Evolutionary conservation across 2,888 invertebrate genomes (phyloP).

Genomic region (Philhelius pedissequus): DNA sequence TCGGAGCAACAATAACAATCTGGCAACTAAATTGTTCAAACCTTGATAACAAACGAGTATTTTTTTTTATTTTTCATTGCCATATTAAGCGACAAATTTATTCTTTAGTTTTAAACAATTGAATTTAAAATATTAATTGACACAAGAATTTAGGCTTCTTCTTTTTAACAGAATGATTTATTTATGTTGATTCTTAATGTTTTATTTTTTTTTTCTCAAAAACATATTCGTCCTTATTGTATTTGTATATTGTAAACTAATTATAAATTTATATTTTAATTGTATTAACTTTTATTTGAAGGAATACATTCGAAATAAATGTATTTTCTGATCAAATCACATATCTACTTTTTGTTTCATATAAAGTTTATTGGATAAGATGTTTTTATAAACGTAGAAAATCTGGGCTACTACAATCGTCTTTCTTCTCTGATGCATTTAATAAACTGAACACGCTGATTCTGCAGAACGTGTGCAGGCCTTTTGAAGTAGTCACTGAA

Average conservation of each 20-base stretch:
- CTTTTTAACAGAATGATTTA: not conserved
- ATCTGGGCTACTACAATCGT: too few relatives aligned
- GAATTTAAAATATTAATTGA: not conserved
- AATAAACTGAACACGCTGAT: too few relatives aligned
- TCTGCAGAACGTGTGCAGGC: too few relatives aligned
- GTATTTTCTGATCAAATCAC: not conserved
- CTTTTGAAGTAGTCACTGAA: too few relatives aligned
- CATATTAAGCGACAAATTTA: not conserved
- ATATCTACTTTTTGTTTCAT: not conserved
- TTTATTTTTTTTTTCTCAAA: not conserved
- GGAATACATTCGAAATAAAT: not conserved
- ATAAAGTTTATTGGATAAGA: too few relatives aligned
- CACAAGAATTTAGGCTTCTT: not conserved
- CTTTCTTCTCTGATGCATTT: too few relatives aligned
- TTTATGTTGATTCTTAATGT: not conserved
- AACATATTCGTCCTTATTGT: constrained; percentile 11
- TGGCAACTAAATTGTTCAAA: not conserved
- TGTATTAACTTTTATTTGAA: not conserved
- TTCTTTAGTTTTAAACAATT: not conserved
- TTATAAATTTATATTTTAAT: not conserved
- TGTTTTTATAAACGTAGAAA: too few relatives aligned
- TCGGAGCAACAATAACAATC: constrained; percentile 3
- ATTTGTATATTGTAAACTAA: constrained; percentile 1
- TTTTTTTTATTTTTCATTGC: not conserved
- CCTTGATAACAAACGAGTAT: not conserved